Evolutionary conservation across 2,113 vertebrate genomes (phyloP).

Genomic region (Sinosuthora webbiana): DNA sequence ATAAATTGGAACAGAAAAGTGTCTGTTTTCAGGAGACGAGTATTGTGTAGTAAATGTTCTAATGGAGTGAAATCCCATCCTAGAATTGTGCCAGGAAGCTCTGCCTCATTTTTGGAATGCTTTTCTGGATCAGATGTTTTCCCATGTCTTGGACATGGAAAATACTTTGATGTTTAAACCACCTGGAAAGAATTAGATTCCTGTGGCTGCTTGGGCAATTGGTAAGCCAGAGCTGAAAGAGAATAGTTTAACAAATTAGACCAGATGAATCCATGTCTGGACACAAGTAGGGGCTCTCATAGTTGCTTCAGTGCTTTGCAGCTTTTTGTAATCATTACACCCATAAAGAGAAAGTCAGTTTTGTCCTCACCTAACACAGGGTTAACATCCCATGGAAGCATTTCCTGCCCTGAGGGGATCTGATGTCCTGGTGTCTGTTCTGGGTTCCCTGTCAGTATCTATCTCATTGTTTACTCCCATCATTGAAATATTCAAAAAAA

Average conservation of each 20-base stretch:
- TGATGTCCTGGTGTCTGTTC: accelerated
- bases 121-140: conserved; percentile 14
- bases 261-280: not conserved
- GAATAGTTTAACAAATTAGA: not conserved
- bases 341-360: not conserved
- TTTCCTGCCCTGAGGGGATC: not conserved
- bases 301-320: not conserved
- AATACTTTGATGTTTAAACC: not conserved
- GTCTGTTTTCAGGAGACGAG: not conserved
- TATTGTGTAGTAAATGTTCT: not conserved
- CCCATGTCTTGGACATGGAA: not conserved
- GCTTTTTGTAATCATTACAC: not conserved
- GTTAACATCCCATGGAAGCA: not conserved
- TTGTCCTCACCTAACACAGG: not conserved
- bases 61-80: not conserved
- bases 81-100: not conserved
- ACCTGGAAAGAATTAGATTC: conserved; percentile 40
- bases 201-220: not conserved
- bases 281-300: not conserved
- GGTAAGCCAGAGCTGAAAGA: not conserved
- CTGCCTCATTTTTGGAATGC: conserved; percentile 7
- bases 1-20: not conserved
- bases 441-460: not conserved
- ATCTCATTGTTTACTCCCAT: not conserved
- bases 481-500: not conserved